Conservation (phyloP, 2,113 vertebrate genomes). For the Tursiops truncatus region DNA sequence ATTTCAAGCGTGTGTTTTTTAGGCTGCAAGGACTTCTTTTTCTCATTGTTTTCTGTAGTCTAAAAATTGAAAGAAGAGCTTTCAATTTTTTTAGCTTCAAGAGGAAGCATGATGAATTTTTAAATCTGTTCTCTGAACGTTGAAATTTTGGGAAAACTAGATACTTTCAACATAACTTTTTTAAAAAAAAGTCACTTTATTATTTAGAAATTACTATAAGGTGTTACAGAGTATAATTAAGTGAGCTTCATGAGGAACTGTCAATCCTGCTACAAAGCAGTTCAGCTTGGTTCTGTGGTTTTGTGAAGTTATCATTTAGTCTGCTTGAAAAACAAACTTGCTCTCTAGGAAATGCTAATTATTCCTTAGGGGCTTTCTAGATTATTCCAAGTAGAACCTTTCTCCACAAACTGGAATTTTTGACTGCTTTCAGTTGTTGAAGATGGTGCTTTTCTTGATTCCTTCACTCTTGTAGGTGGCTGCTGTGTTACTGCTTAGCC, state of each 20-base stretch:
- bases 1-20: neutral
- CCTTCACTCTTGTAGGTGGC: neutral
- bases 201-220: neutral
- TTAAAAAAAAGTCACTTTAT: neutral
- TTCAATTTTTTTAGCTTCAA: no score
- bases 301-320: neutral
- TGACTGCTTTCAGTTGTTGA: constrained; percentile 49
- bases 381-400: constrained; percentile 60
- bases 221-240: neutral
- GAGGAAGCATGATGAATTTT: neutral
- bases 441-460: neutral
- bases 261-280: neutral
- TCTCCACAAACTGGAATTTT: constrained; percentile 68
- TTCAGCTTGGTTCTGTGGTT: neutral
- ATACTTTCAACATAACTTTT: neutral
- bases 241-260: neutral
- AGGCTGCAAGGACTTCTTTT: neutral
- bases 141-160: neutral
- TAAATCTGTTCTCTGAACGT: neutral
- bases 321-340: constrained; percentile 42
- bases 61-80: neutral
- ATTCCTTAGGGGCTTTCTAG: constrained; percentile 27
- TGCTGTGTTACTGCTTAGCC: neutral
- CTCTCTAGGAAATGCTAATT: constrained; percentile 79
- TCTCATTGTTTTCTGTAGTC: neutral